phyloP scores from a whole-genome alignment of 2,797 vertebrate genomes.

The Spheniscus humboldti region DNA sequence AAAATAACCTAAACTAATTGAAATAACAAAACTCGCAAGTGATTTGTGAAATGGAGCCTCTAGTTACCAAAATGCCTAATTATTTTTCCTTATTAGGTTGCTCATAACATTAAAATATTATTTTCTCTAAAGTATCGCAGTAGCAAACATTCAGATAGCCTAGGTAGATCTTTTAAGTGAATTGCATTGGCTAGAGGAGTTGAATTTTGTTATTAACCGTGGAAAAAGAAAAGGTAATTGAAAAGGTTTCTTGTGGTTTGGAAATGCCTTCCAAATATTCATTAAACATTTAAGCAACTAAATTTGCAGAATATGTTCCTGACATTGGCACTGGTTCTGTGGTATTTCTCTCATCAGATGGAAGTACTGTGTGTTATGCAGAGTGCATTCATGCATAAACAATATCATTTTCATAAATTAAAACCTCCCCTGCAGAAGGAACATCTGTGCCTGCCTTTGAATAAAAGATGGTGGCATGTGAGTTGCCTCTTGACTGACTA shows the following conservation, averaged over 20 bases:
- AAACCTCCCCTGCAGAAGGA: slow-evolving; percentile 91
- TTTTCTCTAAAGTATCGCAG: neutral
- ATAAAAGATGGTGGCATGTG: slow-evolving; percentile 86
- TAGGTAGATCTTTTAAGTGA: neutral
- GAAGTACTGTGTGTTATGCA: slow-evolving; percentile 81
- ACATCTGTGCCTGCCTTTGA: slow-evolving; percentile 91
- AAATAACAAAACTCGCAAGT: neutral
- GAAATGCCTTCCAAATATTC: slow-evolving; percentile 80
- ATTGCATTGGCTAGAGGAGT: slow-evolving; percentile 8
- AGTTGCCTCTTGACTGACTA: slow-evolving; percentile 77
- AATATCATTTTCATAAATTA: slow-evolving; percentile 97
- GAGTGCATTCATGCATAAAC: slow-evolving; percentile 91
- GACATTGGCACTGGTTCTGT: slow-evolving; percentile 78
- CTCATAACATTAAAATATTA: slow-evolving; percentile 28
- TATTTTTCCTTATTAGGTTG: slow-evolving; percentile 1
- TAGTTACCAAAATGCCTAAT: slow-evolving; percentile 23
- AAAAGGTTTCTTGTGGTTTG: slow-evolving; percentile 72
- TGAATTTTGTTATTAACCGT: slow-evolving; percentile 46
- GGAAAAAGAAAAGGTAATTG: slow-evolving; percentile 52
- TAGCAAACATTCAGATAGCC: neutral
- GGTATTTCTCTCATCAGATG: slow-evolving; percentile 83
- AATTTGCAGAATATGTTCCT: slow-evolving; percentile 83
- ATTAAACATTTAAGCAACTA: slow-evolving; percentile 81
- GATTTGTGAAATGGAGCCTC: slow-evolving; percentile 8
- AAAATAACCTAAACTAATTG: neutral